Evolutionary conservation across 2,797 vertebrate genomes (phyloP), one percentile per base, ranked within the genome.

Genomic region (Liasis olivaceus): DNA sequence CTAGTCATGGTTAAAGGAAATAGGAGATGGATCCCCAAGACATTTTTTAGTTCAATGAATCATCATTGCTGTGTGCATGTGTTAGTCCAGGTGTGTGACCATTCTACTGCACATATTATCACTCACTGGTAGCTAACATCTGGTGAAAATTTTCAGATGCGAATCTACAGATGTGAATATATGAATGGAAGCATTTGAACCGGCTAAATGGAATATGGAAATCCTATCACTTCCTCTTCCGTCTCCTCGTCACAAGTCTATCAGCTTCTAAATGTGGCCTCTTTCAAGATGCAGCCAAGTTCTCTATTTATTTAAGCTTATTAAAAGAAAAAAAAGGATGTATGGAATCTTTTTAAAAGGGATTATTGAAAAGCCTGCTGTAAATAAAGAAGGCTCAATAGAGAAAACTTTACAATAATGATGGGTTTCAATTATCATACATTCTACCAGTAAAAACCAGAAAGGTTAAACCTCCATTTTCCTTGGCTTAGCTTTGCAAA

Each of bases 401-500:
- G 96, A 97, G 94, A 94, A 95, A 92, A 85, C 20, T 95, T 97
- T 96, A 96, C 96, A 96, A 96, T 97, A 97, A 97, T 94, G 92
- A 97, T 96, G 95, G 87, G 91, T 97, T 95, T 97, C 96, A 95
- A 97, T 96, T 94, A 95, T 97, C 96, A 97, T 96, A 97, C 96
- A 97, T 97, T 97, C 97, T 96, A 96, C 93, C 96, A 96, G 95
- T 92, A 1, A 97, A 96, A 96, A 96, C 95, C 96, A 94, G 95
- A 97, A 97, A 96, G 96, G 96, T 97, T 96, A 97, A 93, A 93
- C 86, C 86, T 95, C 94, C 91, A 94, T 97, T 97, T 97, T 96
- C 97, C 96, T 97, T 97, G 97, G 97, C 97, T 95, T 95, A 91
- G 93, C 95, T 96, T 97, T 96, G 95, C 92, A 96, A 96, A 96